Percentiles rank a stretch among this genome's conserved stretches.
These are phyloP conservation scores for Megalopta genalis DNA, from an alignment of 1,140 invertebrate species.

Conservation along the genomic window DNA sequence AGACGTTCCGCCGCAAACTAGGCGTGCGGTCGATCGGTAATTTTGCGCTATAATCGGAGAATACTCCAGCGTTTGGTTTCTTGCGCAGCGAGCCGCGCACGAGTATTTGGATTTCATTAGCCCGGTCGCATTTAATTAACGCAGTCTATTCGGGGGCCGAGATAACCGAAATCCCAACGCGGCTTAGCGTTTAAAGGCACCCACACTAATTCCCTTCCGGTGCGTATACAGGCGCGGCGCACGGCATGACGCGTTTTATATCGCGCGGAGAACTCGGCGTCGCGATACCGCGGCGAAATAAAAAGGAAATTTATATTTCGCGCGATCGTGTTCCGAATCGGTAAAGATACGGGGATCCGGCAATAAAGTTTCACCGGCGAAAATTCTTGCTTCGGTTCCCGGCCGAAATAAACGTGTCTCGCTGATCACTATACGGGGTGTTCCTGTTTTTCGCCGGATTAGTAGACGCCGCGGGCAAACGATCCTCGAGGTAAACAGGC, in stretches of 20 bases:
- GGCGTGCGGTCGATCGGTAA: slow-evolving; percentile 50
- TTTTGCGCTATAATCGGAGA: slow-evolving; percentile 47
- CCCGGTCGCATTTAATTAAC: slow-evolving; percentile 34
- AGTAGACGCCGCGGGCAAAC: too few relatives aligned
- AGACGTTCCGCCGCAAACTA: slow-evolving; percentile 45
- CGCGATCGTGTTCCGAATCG: slow-evolving; percentile 36
- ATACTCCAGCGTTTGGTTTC: background rate
- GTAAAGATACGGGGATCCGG: slow-evolving; percentile 18
- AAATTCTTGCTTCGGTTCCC: slow-evolving; percentile 14
- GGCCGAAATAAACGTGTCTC: slow-evolving; percentile 20
- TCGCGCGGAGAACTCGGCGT: background rate
- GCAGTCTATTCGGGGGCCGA: background rate
- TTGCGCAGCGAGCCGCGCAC: background rate
- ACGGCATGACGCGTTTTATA: slow-evolving; percentile 13
- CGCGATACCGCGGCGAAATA: slow-evolving; percentile 35
- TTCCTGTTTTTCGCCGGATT: background rate
- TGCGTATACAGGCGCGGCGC: background rate
- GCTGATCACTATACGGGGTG: background rate
- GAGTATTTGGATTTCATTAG: slow-evolving; percentile 23
- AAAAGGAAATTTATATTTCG: slow-evolving; percentile 46
- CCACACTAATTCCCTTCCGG: background rate
- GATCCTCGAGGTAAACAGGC: too few relatives aligned
- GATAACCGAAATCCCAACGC: slow-evolving; percentile 28
- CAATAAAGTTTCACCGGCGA: slow-evolving; percentile 31
- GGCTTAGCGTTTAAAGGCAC: slow-evolving; percentile 23